Base-by-base conservation (phyloP, 2,888 invertebrate species). In the Criorhina ranunculi region DNA sequence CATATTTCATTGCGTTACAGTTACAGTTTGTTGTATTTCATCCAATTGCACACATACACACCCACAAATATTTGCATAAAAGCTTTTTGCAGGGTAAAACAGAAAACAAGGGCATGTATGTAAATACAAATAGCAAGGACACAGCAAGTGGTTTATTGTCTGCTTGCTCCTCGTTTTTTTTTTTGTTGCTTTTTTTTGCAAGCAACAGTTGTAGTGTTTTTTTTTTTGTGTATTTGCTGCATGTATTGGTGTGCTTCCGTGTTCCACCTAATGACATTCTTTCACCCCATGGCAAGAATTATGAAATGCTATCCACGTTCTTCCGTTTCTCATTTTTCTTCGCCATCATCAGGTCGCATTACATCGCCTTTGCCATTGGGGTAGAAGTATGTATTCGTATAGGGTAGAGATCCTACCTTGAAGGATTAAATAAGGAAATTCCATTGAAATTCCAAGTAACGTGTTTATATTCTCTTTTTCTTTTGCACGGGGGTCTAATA, bases 181-280 rank as follows among this genome's bases (percentile, higher is more conserved):
- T 15, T 40, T 17, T 60, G n/a, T n/a, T n/a, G n/a, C n/a, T 31
- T 33, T 5, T 40, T 33, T 7, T 31, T 46, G 11, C 8, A 6
- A 64, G 72, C 78, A 79, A 79, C 78, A 79, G 78, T 72, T 62
- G 62, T 49, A 12, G 19, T 51, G n/a, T 44, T 53, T n/a, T 6
- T 8, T 29, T 49, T 6, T 8, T 29, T 49, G 12, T 57, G 11
- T 29, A 11, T 42, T 53, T 9, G 57, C 35, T 37, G 17, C 19
- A 33, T 29, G 51, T 73, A 5, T 51, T 24, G 59, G 8, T 31
- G 19, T 62, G 12, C 8, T 70, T 35, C 35, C 15, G 15, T 60
- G 44, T 17, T 17, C 17, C 44, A 35, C 9, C 15, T 40, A 57
- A 46, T 49, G 49, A 51, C 55, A 72, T 60, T 59, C 51, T 40